phyloP scores from a whole-genome alignment of 2,888 invertebrate genomes.

The Rosalia funebris region DNA sequence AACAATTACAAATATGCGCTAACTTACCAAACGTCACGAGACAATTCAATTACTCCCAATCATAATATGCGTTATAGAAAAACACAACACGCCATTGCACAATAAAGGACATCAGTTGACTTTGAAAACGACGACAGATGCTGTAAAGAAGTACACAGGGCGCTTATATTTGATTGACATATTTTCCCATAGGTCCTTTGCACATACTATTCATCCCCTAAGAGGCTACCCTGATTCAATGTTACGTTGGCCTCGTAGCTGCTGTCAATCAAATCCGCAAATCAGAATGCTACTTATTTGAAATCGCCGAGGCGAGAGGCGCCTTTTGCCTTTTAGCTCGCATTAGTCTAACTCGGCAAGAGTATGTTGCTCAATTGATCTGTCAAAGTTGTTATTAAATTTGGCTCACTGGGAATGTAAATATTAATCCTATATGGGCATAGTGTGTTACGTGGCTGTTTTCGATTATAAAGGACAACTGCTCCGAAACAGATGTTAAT shows the following conservation, averaged over 20 bases:
- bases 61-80: constrained; percentile 50
- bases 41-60: constrained; percentile 44
- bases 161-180: constrained; percentile 59
- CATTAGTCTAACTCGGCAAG: constrained; percentile 21
- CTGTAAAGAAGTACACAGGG: constrained; percentile 57
- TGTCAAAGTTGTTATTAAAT: constrained; percentile 29
- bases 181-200: constrained; percentile 59
- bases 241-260: constrained; percentile 22
- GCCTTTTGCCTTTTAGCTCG: constrained; percentile 29
- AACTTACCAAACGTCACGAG: too few species aligned
- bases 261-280: constrained; percentile 32
- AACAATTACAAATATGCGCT: too few species aligned
- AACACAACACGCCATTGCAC: constrained; percentile 53
- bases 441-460: not conserved
- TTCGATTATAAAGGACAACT: not conserved
- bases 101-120: constrained; percentile 55
- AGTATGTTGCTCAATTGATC: constrained; percentile 21
- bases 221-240: constrained; percentile 43
- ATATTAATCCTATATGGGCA: constrained; percentile 19
- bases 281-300: constrained; percentile 25
- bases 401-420: constrained; percentile 22
- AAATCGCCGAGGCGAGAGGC: constrained; percentile 10
- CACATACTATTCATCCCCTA: constrained; percentile 47
- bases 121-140: constrained; percentile 58
- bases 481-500: constrained; percentile 10